Evolutionary conservation across 2,113 vertebrate species (phyloP).

Genomic region (Bambusicola thoracicus): DNA sequence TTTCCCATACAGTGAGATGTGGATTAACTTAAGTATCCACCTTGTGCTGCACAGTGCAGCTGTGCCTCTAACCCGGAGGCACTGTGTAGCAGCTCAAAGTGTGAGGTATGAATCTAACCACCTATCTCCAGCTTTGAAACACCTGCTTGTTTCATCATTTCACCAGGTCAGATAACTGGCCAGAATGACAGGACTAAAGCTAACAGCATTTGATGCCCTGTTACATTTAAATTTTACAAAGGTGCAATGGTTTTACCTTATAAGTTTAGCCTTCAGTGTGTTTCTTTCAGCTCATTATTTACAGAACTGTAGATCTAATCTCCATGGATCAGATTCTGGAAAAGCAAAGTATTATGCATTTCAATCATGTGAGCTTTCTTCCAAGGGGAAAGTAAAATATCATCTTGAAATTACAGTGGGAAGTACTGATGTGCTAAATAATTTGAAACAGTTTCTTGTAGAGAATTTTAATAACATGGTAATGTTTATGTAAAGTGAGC

Average conservation of each 20-base stretch:
- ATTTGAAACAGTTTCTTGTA: conserved; percentile 63
- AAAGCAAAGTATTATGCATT: background rate
- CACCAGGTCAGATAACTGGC: background rate
- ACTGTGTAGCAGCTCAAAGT: background rate
- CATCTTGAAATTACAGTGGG: conserved; percentile 54
- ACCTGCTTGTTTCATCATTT: conserved; percentile 24
- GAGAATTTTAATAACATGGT: conserved; percentile 78
- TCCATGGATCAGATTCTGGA: background rate
- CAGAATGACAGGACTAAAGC: background rate
- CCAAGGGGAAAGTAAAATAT: conserved; percentile 8
- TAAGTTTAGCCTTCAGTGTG: conserved; percentile 14
- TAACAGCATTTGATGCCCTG: background rate
- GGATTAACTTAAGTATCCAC: background rate
- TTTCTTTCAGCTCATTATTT: conserved; percentile 15
- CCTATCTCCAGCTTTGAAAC: background rate
- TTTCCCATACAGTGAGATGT: rapidly evolving
- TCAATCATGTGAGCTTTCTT: conserved; percentile 35
- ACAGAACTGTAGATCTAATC: background rate
- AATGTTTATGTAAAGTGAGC: conserved; percentile 87
- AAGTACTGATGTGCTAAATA: conserved; percentile 66
- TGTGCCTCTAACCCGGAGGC: background rate
- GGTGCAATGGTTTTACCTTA: background rate
- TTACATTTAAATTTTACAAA: background rate
- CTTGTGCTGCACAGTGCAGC: background rate
- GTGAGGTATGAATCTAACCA: background rate